Evolutionary conservation across 1,140 invertebrate genomes (phyloP), one percentile per base, ranked within the genome.

Genomic region (Globodera rostochiensis): DNA sequence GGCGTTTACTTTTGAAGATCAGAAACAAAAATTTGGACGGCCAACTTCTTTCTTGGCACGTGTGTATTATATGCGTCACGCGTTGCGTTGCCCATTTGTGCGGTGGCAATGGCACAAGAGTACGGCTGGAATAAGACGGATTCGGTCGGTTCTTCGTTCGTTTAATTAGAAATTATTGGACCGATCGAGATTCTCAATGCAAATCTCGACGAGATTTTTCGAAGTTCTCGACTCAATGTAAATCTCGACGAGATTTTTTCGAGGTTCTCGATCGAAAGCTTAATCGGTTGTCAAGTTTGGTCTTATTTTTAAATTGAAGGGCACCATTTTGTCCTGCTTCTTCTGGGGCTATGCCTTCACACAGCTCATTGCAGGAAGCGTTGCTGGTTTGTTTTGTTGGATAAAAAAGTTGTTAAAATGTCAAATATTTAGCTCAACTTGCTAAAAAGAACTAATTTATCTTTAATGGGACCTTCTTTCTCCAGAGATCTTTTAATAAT

Each of bases 321-420:
- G 94, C 4, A 93, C 93, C 3, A 92, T 94, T 70, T 86, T 94
- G 11, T 94, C 93, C 6, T 93, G 93, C 49, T 94, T 94, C 86
- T 94, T 94, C 86, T 94, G 94, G 93, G 94, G 94, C 74, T 94
- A 94, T 84, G 93, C 93, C 0, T 87, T 94, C 71, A 94, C 94
- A 0, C 94, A 94, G 90, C 92, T 92, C 53, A 85, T 93, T 73
- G 93, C 93, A 71, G 46, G 76, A 64, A 67, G 64, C 13, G 49
- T 70, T 15, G 76, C 76, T 25, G 76, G 76, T 78, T n/a, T 6
- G 49, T 46, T 21, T 45, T 4, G 8, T 21, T 46, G 1, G 21
- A 64, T 49, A 36, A 53, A 36, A 75, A 75, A 15, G 2, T n/a
- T 50, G 82, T n/a, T 77, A 79, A 21, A 60, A n/a, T 90, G 92